Base-by-base conservation (phyloP, 2,797 vertebrate species). In the Spinibarbus caldwelli region DNA sequence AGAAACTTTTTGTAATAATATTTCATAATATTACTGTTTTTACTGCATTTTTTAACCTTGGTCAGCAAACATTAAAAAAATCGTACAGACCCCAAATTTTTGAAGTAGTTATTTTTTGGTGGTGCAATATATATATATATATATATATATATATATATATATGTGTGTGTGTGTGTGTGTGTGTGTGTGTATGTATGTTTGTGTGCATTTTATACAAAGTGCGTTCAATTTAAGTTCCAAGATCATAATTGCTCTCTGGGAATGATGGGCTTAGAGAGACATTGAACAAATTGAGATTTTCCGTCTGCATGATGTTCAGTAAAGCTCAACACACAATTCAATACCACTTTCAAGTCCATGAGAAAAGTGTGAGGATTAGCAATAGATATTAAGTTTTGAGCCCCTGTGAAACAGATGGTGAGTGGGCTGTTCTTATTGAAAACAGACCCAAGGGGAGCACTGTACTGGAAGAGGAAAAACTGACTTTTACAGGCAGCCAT, bases 351-450 rank as follows among this genome's bases (percentile, higher is more conserved):
- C 52, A 82, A 82, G 84, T 87, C 38, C 36, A 45, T 62, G 59
- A 86, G 82, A 83, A 84, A 83, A 68, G 76, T 45, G 49, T 76
- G 75, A 70, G 67, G 82, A 84, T 85, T 87, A 78, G 52, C 34
- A 41, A 52, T 82, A 72, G 75, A 80, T 87, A 72, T 83, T 75
- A 82, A 31, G 52, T 49, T 89, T 71, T 57, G 83, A 87, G 83
- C 82, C 64, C 85, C 86, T 82, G 85, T 64, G 67, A 80, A 89
- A 86, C 78, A 78, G 85, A 85, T 86, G 79, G 77, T 45, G 38
- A 82, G 71, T 83, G 62, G 82, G 54, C 82, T 87, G 82, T 87
- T 83, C 73, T 77, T 80, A 81, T 64, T 59, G 57, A 78, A 86
- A 75, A n/a, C 72, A 83, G 70, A 73, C 62, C 78, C 85, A 80